Evolutionary conservation across 2,888 invertebrate species (phyloP).

Genomic region (Rotaria macrura): DNA sequence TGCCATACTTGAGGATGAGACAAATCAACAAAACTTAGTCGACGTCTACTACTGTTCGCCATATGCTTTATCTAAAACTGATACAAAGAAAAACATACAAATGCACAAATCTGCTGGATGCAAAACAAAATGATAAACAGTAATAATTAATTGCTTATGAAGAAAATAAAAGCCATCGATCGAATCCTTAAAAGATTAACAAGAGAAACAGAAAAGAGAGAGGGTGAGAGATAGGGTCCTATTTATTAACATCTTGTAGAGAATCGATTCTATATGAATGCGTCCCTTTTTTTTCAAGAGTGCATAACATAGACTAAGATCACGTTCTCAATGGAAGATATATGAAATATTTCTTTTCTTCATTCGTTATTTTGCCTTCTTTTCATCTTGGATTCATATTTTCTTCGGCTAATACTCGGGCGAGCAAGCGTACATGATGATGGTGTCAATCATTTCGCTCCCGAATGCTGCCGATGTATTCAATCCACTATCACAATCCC

Average conservation of each 20-base stretch:
- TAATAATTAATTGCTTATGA: no score
- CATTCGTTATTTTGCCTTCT: background rate
- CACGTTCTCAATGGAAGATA: no score
- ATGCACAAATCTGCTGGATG: no score
- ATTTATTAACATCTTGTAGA: no score
- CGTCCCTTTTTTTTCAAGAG: background rate
- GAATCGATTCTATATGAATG: no score
- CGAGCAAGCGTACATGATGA: background rate
- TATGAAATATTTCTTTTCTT: background rate
- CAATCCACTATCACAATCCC: background rate
- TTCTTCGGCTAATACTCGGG: background rate
- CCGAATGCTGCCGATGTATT: background rate
- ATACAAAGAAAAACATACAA: background rate
- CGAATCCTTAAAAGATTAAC: no score
- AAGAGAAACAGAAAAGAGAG: no score
- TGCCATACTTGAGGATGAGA: background rate
- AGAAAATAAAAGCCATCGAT: no score
- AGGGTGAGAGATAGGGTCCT: no score
- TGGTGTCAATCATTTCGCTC: background rate
- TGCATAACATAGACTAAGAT: background rate
- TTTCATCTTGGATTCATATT: background rate
- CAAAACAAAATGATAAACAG: no score
- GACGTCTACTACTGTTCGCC: background rate
- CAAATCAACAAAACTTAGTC: constrained; percentile 8
- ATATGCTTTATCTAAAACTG: background rate